Conservation (phyloP, 1,140 invertebrate genomes). For the Neodiprion fabricii region DNA sequence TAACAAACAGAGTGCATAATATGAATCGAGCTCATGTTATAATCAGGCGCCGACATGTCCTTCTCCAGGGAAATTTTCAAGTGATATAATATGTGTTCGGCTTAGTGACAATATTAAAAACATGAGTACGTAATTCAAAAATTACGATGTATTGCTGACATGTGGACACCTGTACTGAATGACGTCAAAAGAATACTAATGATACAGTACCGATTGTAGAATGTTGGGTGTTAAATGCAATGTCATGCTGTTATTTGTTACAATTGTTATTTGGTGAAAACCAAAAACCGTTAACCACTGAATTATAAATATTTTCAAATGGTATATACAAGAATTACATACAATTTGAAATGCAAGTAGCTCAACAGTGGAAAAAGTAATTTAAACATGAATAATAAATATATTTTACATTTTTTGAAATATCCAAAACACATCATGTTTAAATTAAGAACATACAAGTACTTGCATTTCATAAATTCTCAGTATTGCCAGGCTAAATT, state of each 20-base stretch:
- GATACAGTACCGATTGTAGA: constrained; percentile 1
- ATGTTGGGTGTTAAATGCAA: constrained; percentile 36
- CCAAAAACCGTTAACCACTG: not conserved
- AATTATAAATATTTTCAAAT: constrained; percentile 32
- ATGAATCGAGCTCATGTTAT: not conserved
- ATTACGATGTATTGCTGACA: not conserved
- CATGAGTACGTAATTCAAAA: not conserved
- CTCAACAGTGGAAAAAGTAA: constrained; percentile 31
- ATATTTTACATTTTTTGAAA: not conserved
- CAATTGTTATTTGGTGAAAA: constrained; percentile 8
- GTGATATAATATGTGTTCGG: not conserved
- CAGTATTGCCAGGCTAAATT: not conserved
- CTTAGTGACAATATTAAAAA: not conserved
- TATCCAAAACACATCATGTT: not conserved
- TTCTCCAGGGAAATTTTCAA: not conserved
- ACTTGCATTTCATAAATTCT: constrained; percentile 6
- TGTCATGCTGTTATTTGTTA: constrained; percentile 58
- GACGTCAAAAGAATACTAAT: not conserved
- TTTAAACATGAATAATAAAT: constrained; percentile 27
- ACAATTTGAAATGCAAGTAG: constrained; percentile 32
- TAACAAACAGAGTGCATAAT: no score
- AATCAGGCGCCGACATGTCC: not conserved
- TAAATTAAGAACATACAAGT: not conserved
- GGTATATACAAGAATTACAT: constrained; percentile 49
- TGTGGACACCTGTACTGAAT: constrained; percentile 1